These are phyloP conservation scores for Galeruca laticollis DNA, from an alignment of 2,888 invertebrate species.

Conservation along the genomic window DNA sequence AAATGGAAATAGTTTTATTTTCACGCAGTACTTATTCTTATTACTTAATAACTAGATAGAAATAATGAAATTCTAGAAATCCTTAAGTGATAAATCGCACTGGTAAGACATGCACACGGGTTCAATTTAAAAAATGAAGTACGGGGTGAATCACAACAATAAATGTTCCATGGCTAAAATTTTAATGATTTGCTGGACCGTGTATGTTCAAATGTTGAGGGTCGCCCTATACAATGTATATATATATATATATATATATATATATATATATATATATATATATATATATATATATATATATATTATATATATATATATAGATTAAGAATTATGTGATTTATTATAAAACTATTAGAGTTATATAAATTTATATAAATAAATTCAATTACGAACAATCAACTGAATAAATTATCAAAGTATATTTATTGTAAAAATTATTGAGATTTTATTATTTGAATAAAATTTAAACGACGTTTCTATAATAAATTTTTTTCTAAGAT, in stretches of 20 bases:
- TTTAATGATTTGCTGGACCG: neutral
- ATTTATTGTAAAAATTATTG: constrained; percentile 46
- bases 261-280: too few species aligned
- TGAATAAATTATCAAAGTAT: constrained; percentile 45
- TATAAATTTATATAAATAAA: constrained; percentile 39
- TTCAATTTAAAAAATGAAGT: constrained; percentile 36
- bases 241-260: too few species aligned
- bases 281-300: too few species aligned
- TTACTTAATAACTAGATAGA: constrained; percentile 10
- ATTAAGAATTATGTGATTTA: constrained; percentile 29
- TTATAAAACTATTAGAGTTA: constrained; percentile 28
- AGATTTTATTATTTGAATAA: constrained; percentile 43
- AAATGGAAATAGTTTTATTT: neutral
- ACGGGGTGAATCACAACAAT: constrained; percentile 25
- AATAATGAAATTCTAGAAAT: constrained; percentile 36
- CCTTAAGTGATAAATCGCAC: constrained; percentile 42
- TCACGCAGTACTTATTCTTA: constrained; percentile 1
- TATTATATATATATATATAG: constrained; percentile 24
- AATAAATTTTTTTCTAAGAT: constrained; percentile 39
- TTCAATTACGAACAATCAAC: constrained; percentile 52
- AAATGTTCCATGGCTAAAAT: neutral
- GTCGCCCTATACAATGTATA: neutral
- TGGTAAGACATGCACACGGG: constrained; percentile 44
- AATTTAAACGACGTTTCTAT: constrained; percentile 30
- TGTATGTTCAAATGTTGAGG: neutral